Evolutionary conservation across 2,797 vertebrate genomes (phyloP), one percentile per base, ranked within the genome.

Genomic region (Sebastes taczanowskii): DNA sequence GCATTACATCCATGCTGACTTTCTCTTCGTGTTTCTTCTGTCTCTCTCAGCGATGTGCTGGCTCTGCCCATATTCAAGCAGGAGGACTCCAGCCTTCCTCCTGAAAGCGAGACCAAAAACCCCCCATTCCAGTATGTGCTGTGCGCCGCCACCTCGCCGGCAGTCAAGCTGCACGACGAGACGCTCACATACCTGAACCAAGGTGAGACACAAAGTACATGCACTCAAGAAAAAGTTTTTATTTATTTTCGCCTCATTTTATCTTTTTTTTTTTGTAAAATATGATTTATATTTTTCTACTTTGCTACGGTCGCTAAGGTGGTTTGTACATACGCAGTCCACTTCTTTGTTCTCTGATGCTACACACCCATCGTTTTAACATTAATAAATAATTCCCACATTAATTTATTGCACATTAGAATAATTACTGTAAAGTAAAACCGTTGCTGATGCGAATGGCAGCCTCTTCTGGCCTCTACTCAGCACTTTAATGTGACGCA

Each of bases 111-210:
- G 92, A 95, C 96, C 86, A 98, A 99, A 92, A 97, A 98, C 82
- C 97, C 97, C 56, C 98, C 98, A 84, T 99, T 99, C 94, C 98
- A 99, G 92, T 99, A 99, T 35, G 97, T 99, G 88, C 96, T 99
- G 94, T 99, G 97, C 79, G 91, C 98, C 63, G 97, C 98, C 81
- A 99, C 98, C 2, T 99, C 98, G 2, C 98, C 98, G 7, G 98
- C 98, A 55, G 95, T 99, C 71, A 99, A 99, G 87, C 90, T 99
- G 80, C 97, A 98, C 0, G 98, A 99, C 65, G 98, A 99, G 95
- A 99, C 98, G 2, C 97, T 99, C 88, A 99, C 98, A 27, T 99
- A 99, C 94, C 95, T 99, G 91, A 99, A 99, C 94, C 98, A 99
- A 98, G 98, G 98, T 99, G 85, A 84, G 82, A 23, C 34, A 2